These are phyloP conservation scores for Pseudopleuronectes americanus DNA, from an alignment of 2,797 vertebrate species.

Conservation along the genomic window DNA sequence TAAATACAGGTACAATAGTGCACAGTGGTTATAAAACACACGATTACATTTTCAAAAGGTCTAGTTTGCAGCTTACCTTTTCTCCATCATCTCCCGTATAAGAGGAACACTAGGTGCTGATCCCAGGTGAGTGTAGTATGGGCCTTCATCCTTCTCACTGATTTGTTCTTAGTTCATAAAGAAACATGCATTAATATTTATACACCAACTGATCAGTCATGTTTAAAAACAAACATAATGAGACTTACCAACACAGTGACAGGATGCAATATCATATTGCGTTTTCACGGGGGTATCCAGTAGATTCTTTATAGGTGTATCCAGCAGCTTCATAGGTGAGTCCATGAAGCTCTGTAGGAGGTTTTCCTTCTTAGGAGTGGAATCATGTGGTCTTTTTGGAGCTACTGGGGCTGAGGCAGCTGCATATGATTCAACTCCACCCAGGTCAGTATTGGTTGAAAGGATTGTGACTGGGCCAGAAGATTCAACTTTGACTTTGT, in stretches of 20 bases:
- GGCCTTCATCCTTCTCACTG: slow-evolving; percentile 99
- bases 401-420: slow-evolving; percentile 39
- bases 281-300: slow-evolving; percentile 96
- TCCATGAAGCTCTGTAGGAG: slow-evolving; percentile 93
- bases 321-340: slow-evolving; percentile 93
- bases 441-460: slow-evolving; percentile 84
- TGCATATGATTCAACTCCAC: slow-evolving; percentile 79
- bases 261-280: slow-evolving; percentile 97
- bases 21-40: slow-evolving; percentile 1
- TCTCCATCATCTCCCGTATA: slow-evolving; percentile 96
- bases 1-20: slow-evolving; percentile 11
- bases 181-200: slow-evolving; percentile 25
- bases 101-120: slow-evolving; percentile 93
- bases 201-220: slow-evolving; percentile 1
- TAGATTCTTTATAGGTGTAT: slow-evolving; percentile 94
- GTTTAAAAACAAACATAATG: slow-evolving; percentile 13
- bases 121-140: slow-evolving; percentile 99
- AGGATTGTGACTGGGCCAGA: slow-evolving; percentile 90
- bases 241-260: slow-evolving; percentile 96
- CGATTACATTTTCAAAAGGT: background rate
- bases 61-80: slow-evolving; percentile 85
- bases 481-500: slow-evolving; percentile 93
- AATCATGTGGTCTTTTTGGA: slow-evolving; percentile 83
- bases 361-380: slow-evolving; percentile 91
- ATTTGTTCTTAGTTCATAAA: slow-evolving; percentile 91